phyloP scores from a whole-genome alignment of 2,888 invertebrate genomes.

The Ophion costatus region DNA sequence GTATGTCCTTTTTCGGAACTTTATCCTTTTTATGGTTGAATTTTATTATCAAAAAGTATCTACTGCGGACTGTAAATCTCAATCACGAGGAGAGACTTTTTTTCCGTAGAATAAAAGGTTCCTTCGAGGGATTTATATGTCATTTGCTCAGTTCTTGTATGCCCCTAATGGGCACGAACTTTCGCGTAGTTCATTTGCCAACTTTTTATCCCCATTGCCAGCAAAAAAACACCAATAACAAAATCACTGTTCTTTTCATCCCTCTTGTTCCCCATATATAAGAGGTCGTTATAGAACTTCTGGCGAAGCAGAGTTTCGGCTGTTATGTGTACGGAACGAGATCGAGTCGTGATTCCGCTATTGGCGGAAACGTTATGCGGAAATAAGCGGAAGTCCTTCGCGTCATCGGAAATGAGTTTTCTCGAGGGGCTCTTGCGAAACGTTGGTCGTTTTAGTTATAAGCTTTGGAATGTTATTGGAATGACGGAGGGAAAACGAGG shows the following conservation, averaged over 20 bases:
- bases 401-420: constrained; percentile 71
- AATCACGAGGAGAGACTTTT: background rate
- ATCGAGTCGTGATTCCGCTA: constrained; percentile 43
- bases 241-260: constrained; percentile 19
- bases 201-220: background rate
- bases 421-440: constrained; percentile 49
- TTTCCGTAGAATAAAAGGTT: background rate
- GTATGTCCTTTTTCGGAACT: too few relatives aligned
- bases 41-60: background rate
- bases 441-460: constrained; percentile 33
- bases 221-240: background rate
- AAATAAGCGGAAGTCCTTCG: constrained; percentile 77
- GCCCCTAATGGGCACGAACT: background rate
- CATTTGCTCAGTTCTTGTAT: background rate
- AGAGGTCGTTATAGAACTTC: constrained; percentile 12
- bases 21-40: background rate
- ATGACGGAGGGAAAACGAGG: constrained; percentile 20
- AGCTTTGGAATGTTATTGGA: constrained; percentile 15
- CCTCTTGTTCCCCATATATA: constrained; percentile 13
- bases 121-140: background rate
- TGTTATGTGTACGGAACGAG: constrained; percentile 19
- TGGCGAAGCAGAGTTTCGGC: background rate
- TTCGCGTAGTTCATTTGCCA: background rate
- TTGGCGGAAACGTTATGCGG: constrained; percentile 70
- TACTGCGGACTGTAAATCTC: background rate